A percentile compares a stretch with the other conserved stretches of the same genome.
phyloP scores from a whole-genome alignment of 2,797 vertebrate species.

The Hippopotamyrus pictus region DNA sequence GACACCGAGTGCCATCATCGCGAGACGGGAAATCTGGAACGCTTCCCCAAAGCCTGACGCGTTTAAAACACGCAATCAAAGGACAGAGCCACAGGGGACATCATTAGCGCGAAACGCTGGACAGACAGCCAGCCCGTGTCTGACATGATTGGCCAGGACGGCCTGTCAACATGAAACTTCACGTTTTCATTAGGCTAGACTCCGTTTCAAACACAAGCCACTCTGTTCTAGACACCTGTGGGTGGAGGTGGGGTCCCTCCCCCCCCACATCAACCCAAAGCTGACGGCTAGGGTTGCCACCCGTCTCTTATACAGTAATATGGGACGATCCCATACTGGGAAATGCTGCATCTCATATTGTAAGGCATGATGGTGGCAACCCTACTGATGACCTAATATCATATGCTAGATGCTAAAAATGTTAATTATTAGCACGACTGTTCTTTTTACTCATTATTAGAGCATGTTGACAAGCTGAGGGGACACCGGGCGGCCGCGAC shows the following conservation, averaged over 20 bases:
- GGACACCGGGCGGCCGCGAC: neutral
- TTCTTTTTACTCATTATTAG: neutral
- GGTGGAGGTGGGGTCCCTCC: neutral
- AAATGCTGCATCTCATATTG: neutral
- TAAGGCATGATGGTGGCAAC: neutral
- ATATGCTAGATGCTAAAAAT: neutral
- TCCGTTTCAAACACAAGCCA: slow-evolving; percentile 29
- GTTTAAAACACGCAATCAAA: neutral
- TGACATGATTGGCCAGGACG: slow-evolving; percentile 13
- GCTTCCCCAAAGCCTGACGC: neutral
- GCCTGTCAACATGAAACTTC: slow-evolving; percentile 28
- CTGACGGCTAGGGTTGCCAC: neutral
- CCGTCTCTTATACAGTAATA: neutral
- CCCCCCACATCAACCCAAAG: no score
- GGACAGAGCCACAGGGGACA: neutral
- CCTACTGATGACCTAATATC: neutral
- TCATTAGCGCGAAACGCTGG: neutral
- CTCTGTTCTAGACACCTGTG: slow-evolving; percentile 31
- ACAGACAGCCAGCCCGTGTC: neutral
- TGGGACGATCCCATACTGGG: neutral
- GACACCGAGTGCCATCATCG: neutral
- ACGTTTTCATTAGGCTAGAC: slow-evolving; percentile 45
- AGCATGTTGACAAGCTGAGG: neutral
- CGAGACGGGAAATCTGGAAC: neutral
- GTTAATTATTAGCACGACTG: neutral